Evolutionary conservation across 2,113 vertebrate genomes (phyloP), one percentile per base, ranked within the genome.

Genomic region (Thamnaconus septentrionalis): DNA sequence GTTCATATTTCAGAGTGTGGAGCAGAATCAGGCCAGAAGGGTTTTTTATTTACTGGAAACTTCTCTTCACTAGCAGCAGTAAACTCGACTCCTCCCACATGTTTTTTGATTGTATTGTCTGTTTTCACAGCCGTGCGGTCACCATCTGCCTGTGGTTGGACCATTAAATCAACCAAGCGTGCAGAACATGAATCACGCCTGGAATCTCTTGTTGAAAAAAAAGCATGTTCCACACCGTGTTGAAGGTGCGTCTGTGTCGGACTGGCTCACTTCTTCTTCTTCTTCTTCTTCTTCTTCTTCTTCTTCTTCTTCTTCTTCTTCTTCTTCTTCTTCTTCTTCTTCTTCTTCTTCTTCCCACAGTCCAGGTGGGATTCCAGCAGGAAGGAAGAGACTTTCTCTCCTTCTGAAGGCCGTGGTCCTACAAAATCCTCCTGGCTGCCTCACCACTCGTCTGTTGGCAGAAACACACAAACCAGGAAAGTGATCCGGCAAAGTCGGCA

Each of bases 401-500:
- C 72, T 83, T 73, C 48, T 62, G 71, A 73, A 78, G 65, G 62
- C 56, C 73, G 73, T 41, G 74, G 82, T 84, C 71, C 69, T 72
- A 66, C 76, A 78, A 70, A 75, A 70, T 70, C 72, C 69, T 74
- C 6, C 18, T 31, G 18, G 18, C 18, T 31, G 4, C 72, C 56
- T 75, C 76, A 70, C 71, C 71, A 9, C 60, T 66, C 56, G 40
- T 71, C 73, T 81, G 78, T 12, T 75, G 70, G 64, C 75, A 83
- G 59, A 78, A 64, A 64, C 59, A 52, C 59, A 74, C 71, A 74
- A 67, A 76, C 72, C 78, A 75, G 81, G 75, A 88, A 86, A 72
- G 54, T 12, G 75, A 78, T 84, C 75, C 74, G 31, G 43, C 65
- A 51, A 84, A 73, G 80, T 83, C 72, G 73, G 63, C 61, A 49